Conservation (phyloP, 1,140 invertebrate genomes). For the Scylla paramamosain region DNA sequence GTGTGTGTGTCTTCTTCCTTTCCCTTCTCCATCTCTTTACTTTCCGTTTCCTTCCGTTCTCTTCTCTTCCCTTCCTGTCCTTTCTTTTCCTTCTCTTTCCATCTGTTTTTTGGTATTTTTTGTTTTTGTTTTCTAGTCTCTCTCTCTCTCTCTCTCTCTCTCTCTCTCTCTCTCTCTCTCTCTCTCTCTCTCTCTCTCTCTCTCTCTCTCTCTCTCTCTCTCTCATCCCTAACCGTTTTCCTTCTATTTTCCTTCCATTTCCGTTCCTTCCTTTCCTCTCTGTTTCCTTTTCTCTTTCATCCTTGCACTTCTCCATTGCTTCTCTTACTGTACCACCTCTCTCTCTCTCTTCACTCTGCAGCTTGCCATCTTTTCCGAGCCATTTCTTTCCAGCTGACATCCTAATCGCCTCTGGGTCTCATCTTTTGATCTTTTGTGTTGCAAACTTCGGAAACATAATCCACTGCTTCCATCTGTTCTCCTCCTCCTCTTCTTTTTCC, state of each 20-base stretch:
- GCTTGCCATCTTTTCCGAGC: no score
- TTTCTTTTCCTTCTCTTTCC: constrained; percentile 9
- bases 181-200: neutral
- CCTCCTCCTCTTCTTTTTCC: no score
- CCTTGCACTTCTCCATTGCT: no score
- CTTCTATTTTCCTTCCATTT: no score
- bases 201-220: neutral
- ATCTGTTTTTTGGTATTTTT: constrained; percentile 37
- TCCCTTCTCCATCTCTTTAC: neutral
- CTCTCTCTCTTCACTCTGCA: no score
- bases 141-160: neutral
- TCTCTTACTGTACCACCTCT: no score
- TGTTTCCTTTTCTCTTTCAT: no score
- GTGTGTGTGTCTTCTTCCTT: constrained; percentile 13
- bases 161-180: neutral
- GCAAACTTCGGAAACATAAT: no score
- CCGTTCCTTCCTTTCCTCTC: no score
- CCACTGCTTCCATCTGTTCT: no score
- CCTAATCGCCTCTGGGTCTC: no score
- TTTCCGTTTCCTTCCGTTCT: neutral
- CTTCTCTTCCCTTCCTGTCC: neutral
- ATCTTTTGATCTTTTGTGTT: no score
- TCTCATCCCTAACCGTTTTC: neutral
- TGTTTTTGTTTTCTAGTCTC: neutral
- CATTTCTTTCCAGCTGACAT: neutral